A percentile compares a stretch with the other conserved stretches of the same genome.
Evolutionary conservation across 2,888 invertebrate genomes (phyloP).

Genomic region (Lasioglossum marginatum): DNA sequence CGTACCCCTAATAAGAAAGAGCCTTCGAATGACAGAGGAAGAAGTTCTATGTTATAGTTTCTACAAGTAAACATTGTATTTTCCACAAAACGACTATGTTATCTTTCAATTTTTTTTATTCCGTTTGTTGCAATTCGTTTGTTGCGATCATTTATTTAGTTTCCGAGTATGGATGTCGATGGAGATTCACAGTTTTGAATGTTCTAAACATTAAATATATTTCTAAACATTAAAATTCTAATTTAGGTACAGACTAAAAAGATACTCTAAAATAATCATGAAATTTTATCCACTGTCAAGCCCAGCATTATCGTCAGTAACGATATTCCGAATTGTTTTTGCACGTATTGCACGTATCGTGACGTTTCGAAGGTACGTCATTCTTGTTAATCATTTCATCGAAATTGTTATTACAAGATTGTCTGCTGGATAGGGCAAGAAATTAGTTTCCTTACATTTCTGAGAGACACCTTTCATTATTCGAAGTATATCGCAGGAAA

Average conservation of each 20-base stretch:
- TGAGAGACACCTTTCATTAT: slow-evolving; percentile 40
- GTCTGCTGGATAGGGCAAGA: background rate
- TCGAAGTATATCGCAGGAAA: slow-evolving; percentile 28
- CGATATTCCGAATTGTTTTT: background rate
- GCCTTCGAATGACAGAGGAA: slow-evolving; percentile 48
- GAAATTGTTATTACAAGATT: background rate
- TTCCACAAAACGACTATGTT: slow-evolving; percentile 47
- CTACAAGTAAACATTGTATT: slow-evolving; percentile 39
- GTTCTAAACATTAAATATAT: background rate
- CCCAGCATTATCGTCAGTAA: background rate
- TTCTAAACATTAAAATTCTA: background rate
- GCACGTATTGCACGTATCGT: background rate
- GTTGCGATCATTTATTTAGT: background rate
- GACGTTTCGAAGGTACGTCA: background rate
- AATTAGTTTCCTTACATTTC: slow-evolving; percentile 26
- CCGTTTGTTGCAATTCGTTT: slow-evolving; percentile 12
- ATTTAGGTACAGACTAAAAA: background rate
- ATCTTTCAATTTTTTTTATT: slow-evolving; percentile 37
- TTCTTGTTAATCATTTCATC: slow-evolving; percentile 24
- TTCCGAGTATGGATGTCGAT: background rate
- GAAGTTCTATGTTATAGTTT: slow-evolving; percentile 49
- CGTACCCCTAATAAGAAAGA: slow-evolving; percentile 34
- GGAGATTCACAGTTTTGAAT: background rate
- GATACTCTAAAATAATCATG: background rate
- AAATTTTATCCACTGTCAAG: background rate